phyloP scores from a whole-genome alignment of 2,888 invertebrate species.

The Erebia epiphron region DNA sequence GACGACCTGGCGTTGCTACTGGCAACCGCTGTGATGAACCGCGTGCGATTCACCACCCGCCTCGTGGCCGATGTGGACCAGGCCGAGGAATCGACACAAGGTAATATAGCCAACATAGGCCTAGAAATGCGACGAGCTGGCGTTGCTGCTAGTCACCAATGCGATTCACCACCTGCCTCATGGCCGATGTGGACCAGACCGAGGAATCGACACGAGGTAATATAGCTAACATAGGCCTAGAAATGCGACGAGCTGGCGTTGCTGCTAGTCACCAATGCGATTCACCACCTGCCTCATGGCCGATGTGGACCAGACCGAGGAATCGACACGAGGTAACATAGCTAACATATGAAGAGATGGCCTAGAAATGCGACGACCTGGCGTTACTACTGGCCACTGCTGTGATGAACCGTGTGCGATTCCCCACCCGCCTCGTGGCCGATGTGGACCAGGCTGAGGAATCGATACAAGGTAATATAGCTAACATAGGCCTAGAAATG shows the following conservation, averaged over 20 bases:
- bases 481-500: constrained; percentile 71
- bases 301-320: constrained; percentile 48
- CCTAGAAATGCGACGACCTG: constrained; percentile 84
- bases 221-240: too few species aligned
- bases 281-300: constrained; percentile 38
- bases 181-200: too few species aligned
- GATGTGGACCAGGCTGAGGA: constrained; percentile 48
- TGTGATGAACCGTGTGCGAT: constrained; percentile 78
- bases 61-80: constrained; percentile 46
- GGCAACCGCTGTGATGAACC: constrained; percentile 80
- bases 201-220: too few species aligned
- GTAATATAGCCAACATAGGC: constrained; percentile 47
- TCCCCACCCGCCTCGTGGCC: constrained; percentile 33
- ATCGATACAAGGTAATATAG: constrained; percentile 40
- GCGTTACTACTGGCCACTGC: constrained; percentile 82
- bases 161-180: constrained; percentile 82
- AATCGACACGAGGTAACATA: constrained; percentile 44
- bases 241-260: too few species aligned
- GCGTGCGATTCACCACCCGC: constrained; percentile 57
- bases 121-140: constrained; percentile 84
- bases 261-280: too few species aligned
- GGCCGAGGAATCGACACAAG: constrained; percentile 43
- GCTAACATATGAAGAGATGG: constrained; percentile 39
- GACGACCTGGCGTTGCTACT: constrained; percentile 84
- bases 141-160: constrained; percentile 80